Evolutionary conservation across 2,888 invertebrate genomes (phyloP).

Genomic region (Bombyx huttoni): DNA sequence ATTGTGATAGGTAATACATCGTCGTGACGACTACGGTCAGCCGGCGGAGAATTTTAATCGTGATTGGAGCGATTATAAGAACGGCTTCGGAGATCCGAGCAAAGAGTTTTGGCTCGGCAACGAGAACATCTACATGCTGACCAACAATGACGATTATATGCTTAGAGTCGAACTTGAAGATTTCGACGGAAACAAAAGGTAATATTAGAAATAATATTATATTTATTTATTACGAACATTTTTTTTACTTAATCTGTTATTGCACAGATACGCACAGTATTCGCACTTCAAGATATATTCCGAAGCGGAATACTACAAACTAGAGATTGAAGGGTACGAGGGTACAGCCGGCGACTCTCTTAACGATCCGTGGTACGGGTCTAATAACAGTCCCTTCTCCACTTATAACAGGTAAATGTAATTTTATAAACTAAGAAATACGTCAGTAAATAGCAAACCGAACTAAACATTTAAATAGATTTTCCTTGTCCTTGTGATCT

Average conservation of each 20-base stretch:
- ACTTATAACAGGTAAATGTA: conserved; percentile 84
- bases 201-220: conserved; percentile 5
- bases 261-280: conserved; percentile 87
- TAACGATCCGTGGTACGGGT: conserved; percentile 95
- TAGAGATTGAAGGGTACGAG: conserved; percentile 93
- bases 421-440: neutral
- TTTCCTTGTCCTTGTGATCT: no score
- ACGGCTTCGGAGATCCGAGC: conserved; percentile 91
- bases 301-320: conserved; percentile 91
- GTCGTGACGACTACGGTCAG: conserved; percentile 89
- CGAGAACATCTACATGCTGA: conserved; percentile 93
- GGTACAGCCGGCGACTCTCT: conserved; percentile 92
- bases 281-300: conserved; percentile 94
- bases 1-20: conserved; percentile 83
- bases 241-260: neutral
- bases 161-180: conserved; percentile 90
- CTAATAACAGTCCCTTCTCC: conserved; percentile 93
- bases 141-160: conserved; percentile 92
- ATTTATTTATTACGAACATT: no score
- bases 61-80: conserved; percentile 94
- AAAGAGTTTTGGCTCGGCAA: conserved; percentile 95
- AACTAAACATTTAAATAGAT: no score
- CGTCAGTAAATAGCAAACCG: no score
- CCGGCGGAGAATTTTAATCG: conserved; percentile 92
- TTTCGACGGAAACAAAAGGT: conserved; percentile 94